Base-by-base conservation (phyloP, 1,140 invertebrate species). In the Danaus plexippus region DNA sequence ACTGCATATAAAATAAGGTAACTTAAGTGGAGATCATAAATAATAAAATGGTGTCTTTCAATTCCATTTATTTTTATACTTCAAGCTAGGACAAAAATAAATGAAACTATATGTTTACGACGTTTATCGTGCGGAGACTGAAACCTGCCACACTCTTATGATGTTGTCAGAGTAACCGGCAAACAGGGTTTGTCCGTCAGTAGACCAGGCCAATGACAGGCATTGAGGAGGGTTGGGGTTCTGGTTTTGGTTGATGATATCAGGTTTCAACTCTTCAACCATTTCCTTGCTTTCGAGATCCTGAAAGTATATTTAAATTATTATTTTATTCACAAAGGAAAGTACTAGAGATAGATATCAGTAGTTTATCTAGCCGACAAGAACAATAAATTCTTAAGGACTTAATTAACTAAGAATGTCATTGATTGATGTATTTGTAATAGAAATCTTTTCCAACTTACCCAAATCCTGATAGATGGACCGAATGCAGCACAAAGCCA, bases 401-500 rank as follows among this genome's bases (percentile, higher is more conserved):
- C 47, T 43, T 22, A 15, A 54, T 46, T 18, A 43, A 48, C 11
- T 48, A 41, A 12, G 22, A 32, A 32, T 32, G 7, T 2, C 22
- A 32, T 32, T 32, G 5, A 32, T 32, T 2, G 22, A 32, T 32
- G 22, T 32, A 1, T 32, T 32, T 32, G 22, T 32, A 48, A 13
- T 11, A 13, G 9, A 12, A 13, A 54, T 12, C 15, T 47, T 11
- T 59, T 45, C 1, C 15, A 54, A 68, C 82, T 76, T 87, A 90
- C 94, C 98, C 98, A 99, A 80, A 99, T 99, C 89, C 98, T 99
- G 81, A 99, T 99, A 68, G 94, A 95, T 55, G 98, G 96, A 72
- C 98, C 98, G 80, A 96, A 99, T n/a, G 98, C 98, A 76, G 98
- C 98, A 89, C 98, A 99, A 11, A 99, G 91, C 98, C 98, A 99